phyloP scores from a whole-genome alignment of 64 coral and sea anemone species.

The Dendrophyllia cribrosa region DNA sequence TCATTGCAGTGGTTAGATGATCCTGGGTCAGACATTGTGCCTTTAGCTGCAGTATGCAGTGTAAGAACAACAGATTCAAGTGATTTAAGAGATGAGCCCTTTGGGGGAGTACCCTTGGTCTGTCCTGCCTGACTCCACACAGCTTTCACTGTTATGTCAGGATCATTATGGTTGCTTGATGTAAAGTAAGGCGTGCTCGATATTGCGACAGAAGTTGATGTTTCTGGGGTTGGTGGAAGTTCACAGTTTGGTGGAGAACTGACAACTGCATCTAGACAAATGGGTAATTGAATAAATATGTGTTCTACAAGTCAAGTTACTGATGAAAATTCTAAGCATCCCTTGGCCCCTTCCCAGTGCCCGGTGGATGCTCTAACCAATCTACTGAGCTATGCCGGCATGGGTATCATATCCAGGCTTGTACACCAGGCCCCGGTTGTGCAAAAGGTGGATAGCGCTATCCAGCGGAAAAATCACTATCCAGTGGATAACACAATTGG shows the following conservation, averaged over 20 bases:
- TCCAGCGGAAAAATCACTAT: no score
- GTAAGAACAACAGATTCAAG: slow-evolving; percentile 36
- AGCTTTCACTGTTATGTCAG: background rate
- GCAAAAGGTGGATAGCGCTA: no score
- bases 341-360: no score
- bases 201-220: background rate
- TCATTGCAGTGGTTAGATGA: background rate
- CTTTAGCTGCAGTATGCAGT: slow-evolving; percentile 3
- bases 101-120: background rate
- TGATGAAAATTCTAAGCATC: no score
- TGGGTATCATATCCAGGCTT: no score
- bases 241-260: slow-evolving; percentile 9
- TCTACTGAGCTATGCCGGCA: no score
- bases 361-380: no score
- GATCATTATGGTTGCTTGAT: background rate
- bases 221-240: background rate
- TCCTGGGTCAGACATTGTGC: background rate
- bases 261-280: background rate
- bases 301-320: background rate
- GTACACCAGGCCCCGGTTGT: no score
- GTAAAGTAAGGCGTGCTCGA: background rate
- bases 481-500: no score
- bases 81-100: background rate
- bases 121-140: slow-evolving; percentile 24
- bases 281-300: background rate